A percentile compares a stretch with the other conserved stretches of the same genome.
Evolutionary conservation across 2,113 vertebrate genomes (phyloP).

Genomic region (Gallinago paraguaiae): DNA sequence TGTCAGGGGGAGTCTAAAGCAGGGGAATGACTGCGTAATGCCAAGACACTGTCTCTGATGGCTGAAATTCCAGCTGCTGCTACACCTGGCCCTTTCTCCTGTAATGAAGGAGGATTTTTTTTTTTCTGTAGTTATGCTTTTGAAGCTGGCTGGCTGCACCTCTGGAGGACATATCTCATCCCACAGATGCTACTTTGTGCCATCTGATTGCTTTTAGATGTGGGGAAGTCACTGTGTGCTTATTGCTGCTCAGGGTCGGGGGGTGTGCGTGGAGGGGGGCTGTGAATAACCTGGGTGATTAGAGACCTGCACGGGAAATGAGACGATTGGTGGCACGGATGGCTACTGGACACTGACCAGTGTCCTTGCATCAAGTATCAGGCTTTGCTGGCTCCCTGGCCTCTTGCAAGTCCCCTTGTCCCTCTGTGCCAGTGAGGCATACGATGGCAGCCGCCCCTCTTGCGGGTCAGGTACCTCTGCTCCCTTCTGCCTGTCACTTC

Average conservation of each 20-base stretch:
- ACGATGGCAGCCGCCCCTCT: not conserved
- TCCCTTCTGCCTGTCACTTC: not conserved
- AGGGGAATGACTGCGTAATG: slow-evolving; percentile 22
- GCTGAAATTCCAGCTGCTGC: slow-evolving; percentile 66
- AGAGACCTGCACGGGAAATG: not conserved
- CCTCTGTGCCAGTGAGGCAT: not conserved
- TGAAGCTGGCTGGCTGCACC: slow-evolving; percentile 24
- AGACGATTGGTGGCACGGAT: rapidly evolving
- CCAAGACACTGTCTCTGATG: slow-evolving; percentile 40
- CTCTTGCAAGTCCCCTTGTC: not conserved
- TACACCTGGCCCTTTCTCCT: slow-evolving; percentile 61
- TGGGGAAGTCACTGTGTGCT: not conserved
- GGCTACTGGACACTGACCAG: not conserved
- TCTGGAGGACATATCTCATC: not conserved
- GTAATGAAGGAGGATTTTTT: slow-evolving; percentile 22
- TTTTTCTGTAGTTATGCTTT: not conserved
- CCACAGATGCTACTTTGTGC: not conserved
- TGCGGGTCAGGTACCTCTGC: not conserved
- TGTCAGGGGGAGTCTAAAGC: slow-evolving; percentile 45
- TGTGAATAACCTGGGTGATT: not conserved
- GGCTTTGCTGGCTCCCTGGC: not conserved
- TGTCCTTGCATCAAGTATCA: not conserved
- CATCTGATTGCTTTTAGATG: not conserved
- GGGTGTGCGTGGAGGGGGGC: not conserved
- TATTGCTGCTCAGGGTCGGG: not conserved